A percentile compares a stretch with the other conserved stretches of the same genome.
Conservation (phyloP, 2,888 invertebrate species). For the Trachelus iudaicus region DNA sequence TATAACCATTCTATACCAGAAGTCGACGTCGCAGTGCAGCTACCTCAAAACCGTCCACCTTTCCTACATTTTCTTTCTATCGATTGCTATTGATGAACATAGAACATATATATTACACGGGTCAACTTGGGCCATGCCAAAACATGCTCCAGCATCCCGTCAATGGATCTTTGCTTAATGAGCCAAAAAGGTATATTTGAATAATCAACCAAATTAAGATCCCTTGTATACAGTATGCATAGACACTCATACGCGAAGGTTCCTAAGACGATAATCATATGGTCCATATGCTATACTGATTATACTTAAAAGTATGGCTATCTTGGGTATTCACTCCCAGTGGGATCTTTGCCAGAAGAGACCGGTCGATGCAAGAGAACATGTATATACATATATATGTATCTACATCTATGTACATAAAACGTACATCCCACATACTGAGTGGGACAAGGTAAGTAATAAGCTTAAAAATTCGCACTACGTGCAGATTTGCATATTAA, state of each 20-base stretch:
- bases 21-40: not conserved
- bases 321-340: not conserved
- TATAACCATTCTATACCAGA: not conserved
- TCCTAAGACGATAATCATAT: not conserved
- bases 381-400: slow-evolving; percentile 2
- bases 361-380: slow-evolving; percentile 36
- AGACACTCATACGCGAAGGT: not conserved
- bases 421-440: not conserved
- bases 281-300: not conserved
- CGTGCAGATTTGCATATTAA: slow-evolving; percentile 25
- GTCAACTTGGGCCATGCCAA: not conserved
- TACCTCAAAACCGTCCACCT: not conserved
- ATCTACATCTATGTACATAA: not conserved
- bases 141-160: not conserved
- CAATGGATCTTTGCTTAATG: not conserved
- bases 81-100: not conserved
- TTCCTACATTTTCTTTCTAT: not conserved
- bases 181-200: not conserved
- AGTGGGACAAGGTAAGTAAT: slow-evolving; percentile 2
- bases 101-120: not conserved
- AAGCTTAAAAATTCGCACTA: slow-evolving; percentile 16
- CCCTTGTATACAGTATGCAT: not conserved
- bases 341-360: slow-evolving; percentile 46
- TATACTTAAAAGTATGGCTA: not conserved
- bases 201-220: not conserved